phyloP scores from a whole-genome alignment of 2,888 invertebrate genomes.

The Eremobia ochroleuca region DNA sequence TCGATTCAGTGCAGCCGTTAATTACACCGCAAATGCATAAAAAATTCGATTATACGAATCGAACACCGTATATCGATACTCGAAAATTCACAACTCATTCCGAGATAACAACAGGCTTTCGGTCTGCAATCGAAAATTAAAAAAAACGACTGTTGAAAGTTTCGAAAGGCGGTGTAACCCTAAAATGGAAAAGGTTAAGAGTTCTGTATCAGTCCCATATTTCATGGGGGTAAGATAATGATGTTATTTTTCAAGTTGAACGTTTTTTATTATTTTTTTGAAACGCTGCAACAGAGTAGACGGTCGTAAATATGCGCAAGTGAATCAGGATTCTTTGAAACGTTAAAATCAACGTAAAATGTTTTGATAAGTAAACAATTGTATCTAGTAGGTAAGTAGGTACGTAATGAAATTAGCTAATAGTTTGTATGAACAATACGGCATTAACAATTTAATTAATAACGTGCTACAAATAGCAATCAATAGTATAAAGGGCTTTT shows the following conservation, averaged over 20 bases:
- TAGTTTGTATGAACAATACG: conserved; percentile 50
- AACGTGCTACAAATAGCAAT: conserved; percentile 82
- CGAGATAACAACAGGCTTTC: conserved; percentile 70
- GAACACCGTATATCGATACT: conserved; percentile 66
- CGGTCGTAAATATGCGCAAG: conserved; percentile 60
- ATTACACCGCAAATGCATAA: conserved; percentile 70
- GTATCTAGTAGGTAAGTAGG: neutral
- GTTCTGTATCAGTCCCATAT: conserved; percentile 76
- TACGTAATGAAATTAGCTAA: conserved; percentile 34
- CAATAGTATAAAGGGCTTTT: conserved; percentile 83
- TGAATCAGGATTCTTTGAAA: conserved; percentile 35
- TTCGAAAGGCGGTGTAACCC: conserved; percentile 71
- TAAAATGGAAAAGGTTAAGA: conserved; percentile 77
- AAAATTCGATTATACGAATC: conserved; percentile 73
- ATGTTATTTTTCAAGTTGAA: conserved; percentile 72
- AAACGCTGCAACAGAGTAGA: conserved; percentile 66
- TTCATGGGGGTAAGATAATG: conserved; percentile 76
- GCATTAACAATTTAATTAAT: conserved; percentile 75
- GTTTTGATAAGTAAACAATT: conserved; percentile 25
- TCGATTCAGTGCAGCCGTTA: conserved; percentile 80
- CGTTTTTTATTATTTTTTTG: conserved; percentile 69
- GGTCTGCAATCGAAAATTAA: conserved; percentile 64
- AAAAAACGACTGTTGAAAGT: conserved; percentile 58
- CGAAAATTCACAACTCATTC: conserved; percentile 71
- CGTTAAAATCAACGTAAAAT: conserved; percentile 29